phyloP scores from a whole-genome alignment of 2,113 vertebrate genomes.

The Porphyrio hochstetteri region DNA sequence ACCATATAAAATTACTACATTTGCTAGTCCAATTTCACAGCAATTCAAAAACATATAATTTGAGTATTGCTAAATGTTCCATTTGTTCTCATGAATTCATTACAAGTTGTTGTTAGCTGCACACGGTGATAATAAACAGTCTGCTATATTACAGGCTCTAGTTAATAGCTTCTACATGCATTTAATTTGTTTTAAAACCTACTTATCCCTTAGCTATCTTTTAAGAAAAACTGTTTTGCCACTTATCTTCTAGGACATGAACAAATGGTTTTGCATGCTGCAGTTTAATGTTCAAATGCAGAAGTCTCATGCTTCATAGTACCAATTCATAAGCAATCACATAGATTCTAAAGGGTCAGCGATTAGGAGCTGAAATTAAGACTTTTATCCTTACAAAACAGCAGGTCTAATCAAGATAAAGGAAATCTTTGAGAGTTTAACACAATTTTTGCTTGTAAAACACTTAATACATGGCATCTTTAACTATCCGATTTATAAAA shows the following conservation, averaged over 20 bases:
- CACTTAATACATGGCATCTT: neutral
- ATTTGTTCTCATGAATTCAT: neutral
- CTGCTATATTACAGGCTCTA: neutral
- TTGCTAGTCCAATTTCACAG: neutral
- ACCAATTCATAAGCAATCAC: neutral
- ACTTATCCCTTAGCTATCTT: neutral
- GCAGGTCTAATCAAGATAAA: neutral
- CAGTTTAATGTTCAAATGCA: neutral
- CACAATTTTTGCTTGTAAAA: neutral
- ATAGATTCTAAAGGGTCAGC: neutral
- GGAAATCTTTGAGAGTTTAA: neutral
- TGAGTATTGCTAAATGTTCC: neutral
- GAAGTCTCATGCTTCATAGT: neutral
- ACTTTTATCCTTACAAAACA: neutral
- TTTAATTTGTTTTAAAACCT: slow-evolving; percentile 1
- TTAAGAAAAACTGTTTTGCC: neutral
- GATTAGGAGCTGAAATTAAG: neutral
- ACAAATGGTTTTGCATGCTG: neutral
- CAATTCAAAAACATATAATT: neutral
- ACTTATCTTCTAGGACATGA: neutral
- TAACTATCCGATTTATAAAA: neutral
- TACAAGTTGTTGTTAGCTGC: neutral
- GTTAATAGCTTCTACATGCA: neutral
- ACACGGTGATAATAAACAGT: neutral
- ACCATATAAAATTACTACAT: neutral